These are phyloP conservation scores for Geophilus truncorum DNA, from an alignment of 2,888 invertebrate species.

Conservation along the genomic window DNA sequence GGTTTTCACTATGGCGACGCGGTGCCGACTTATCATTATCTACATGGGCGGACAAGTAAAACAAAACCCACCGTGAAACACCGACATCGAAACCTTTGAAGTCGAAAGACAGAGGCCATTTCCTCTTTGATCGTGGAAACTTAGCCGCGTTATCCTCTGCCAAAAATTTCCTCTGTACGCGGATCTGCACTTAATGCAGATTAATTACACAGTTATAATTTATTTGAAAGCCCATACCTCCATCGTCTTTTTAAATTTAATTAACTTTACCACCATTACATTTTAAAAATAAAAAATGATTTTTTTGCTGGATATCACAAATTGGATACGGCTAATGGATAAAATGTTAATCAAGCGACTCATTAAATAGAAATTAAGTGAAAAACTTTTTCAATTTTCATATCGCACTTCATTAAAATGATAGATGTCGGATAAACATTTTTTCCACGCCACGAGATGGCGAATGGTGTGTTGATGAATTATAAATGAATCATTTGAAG, in stretches of 20 bases:
- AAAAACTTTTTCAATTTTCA: not conserved
- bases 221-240: not conserved
- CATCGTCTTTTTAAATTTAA: not conserved
- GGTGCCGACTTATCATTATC: conserved; percentile 10
- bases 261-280: too few relatives aligned
- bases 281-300: too few relatives aligned
- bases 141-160: not conserved
- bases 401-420: not conserved
- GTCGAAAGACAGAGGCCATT: not conserved
- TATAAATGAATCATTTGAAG: conserved; percentile 27
- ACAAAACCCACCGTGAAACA: not conserved
- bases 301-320: too few relatives aligned
- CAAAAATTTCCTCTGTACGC: not conserved
- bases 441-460: not conserved
- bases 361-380: not conserved
- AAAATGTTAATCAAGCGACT: not conserved
- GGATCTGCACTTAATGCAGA: not conserved
- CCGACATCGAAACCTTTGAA: not conserved
- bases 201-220: not conserved
- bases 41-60: not conserved
- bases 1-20: not conserved
- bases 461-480: not conserved
- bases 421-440: not conserved
- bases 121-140: not conserved
- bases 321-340: not conserved